Conservation (phyloP, 2,797 vertebrate genomes). For the Remorina albescens region DNA sequence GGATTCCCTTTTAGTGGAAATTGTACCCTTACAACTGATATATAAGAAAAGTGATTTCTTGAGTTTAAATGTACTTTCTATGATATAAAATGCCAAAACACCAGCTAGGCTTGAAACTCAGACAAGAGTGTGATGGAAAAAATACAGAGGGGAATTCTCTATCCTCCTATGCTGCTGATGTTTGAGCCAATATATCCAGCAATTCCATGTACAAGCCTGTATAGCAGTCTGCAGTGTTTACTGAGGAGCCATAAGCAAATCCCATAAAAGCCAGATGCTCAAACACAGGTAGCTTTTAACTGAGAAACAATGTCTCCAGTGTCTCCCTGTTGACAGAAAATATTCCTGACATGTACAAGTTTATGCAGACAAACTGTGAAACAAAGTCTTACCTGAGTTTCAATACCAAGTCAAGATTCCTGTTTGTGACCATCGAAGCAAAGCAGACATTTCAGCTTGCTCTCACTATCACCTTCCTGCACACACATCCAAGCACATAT, state of each 20-base stretch:
- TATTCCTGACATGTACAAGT: conserved; percentile 12
- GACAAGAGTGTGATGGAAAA: not conserved
- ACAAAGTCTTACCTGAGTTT: conserved; percentile 28
- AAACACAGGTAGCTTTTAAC: conserved; percentile 1
- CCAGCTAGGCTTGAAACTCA: not conserved
- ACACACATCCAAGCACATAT: conserved; percentile 6
- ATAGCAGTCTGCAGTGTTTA: not conserved
- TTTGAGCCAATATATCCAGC: conserved; percentile 7
- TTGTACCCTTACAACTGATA: not conserved
- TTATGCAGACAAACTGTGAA: conserved; percentile 36
- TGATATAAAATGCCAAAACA: conserved; percentile 16
- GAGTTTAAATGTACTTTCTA: not conserved
- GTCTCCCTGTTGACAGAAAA: conserved; percentile 27
- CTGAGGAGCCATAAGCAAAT: not conserved
- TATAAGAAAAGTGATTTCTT: not conserved
- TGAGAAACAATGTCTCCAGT: conserved; percentile 15
- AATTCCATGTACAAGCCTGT: not conserved
- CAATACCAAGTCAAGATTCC: conserved; percentile 5
- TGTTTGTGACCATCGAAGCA: conserved; percentile 41
- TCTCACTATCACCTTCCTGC: conserved; percentile 30
- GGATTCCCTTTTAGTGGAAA: not conserved
- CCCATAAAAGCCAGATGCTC: not conserved
- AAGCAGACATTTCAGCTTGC: conserved; percentile 22
- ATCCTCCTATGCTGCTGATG: conserved; percentile 8
- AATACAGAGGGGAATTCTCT: not conserved